phyloP scores from a whole-genome alignment of 1,140 invertebrate genomes.

The Asbolus verrucosus region DNA sequence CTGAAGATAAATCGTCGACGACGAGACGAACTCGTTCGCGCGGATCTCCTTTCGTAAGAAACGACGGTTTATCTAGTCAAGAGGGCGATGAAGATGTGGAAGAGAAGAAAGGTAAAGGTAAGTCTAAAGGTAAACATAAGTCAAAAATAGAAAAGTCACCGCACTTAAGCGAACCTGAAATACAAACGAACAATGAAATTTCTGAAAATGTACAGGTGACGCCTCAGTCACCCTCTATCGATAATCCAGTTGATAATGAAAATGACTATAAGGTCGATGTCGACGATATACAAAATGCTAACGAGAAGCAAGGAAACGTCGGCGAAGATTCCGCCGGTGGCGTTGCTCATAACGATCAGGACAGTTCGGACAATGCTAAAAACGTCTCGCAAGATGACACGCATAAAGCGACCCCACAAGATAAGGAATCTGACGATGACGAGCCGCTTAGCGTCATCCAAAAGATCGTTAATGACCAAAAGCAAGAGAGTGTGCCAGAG shows the following conservation, averaged over 20 bases:
- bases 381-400: neutral
- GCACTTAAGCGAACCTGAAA: slow-evolving; percentile 53
- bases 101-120: slow-evolving; percentile 62
- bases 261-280: slow-evolving; percentile 34
- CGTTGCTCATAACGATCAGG: slow-evolving; percentile 30
- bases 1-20: slow-evolving; percentile 48
- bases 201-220: slow-evolving; percentile 63
- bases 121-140: slow-evolving; percentile 64
- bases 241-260: slow-evolving; percentile 55
- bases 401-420: too few species aligned
- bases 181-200: slow-evolving; percentile 59
- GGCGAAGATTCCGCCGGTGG: slow-evolving; percentile 8
- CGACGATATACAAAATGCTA: slow-evolving; percentile 26
- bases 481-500: too few species aligned
- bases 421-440: slow-evolving; percentile 28
- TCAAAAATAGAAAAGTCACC: slow-evolving; percentile 59
- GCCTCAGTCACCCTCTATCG: slow-evolving; percentile 60
- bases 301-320: slow-evolving; percentile 11
- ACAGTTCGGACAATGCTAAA: slow-evolving; percentile 30
- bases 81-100: slow-evolving; percentile 54
- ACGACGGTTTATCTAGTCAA: slow-evolving; percentile 41
- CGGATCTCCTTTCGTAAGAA: slow-evolving; percentile 50
- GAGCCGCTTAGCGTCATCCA: slow-evolving; percentile 10
- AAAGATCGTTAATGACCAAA: slow-evolving; percentile 4
- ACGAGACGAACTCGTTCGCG: slow-evolving; percentile 47